Conservation (phyloP, 2,797 vertebrate species). For the Pterois miles region DNA sequence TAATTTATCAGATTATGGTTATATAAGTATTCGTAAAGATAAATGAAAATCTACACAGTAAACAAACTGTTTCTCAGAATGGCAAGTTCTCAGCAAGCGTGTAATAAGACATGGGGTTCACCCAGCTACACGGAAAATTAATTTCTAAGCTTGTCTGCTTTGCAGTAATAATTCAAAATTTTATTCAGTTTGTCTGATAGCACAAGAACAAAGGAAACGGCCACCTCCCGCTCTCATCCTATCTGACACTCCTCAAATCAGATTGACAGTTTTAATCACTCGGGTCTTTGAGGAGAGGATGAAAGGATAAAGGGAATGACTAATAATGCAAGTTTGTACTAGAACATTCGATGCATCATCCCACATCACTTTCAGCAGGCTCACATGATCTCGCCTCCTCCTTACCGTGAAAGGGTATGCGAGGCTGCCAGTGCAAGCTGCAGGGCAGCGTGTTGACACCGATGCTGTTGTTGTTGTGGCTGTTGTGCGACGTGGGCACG, state of each 20-base stretch:
- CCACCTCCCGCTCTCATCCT: neutral
- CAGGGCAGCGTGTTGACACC: conserved; percentile 65
- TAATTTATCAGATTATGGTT: conserved; percentile 16
- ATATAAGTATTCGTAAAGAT: neutral
- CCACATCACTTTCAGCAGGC: neutral
- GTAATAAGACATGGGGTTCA: conserved; percentile 4
- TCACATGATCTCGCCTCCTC: neutral
- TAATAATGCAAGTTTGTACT: conserved; percentile 5
- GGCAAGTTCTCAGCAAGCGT: neutral
- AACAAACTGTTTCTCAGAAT: conserved; percentile 1
- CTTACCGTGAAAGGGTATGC: conserved; percentile 77
- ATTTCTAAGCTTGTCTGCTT: conserved; percentile 4
- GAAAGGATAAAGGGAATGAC: conserved; percentile 25
- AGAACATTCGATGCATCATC: neutral
- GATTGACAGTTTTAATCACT: conserved; percentile 14
- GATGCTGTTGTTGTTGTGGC: conserved; percentile 63
- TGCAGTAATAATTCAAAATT: neutral
- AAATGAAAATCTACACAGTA: neutral
- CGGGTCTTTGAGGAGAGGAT: neutral
- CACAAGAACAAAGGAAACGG: neutral
- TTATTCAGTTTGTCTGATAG: neutral
- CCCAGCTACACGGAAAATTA: neutral
- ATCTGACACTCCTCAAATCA: conserved; percentile 3
- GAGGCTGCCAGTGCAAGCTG: conserved; percentile 61
- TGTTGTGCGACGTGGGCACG: conserved; percentile 60